Evolutionary conservation across 2,888 invertebrate genomes (phyloP).

Genomic region (Drosophila quinaria): DNA sequence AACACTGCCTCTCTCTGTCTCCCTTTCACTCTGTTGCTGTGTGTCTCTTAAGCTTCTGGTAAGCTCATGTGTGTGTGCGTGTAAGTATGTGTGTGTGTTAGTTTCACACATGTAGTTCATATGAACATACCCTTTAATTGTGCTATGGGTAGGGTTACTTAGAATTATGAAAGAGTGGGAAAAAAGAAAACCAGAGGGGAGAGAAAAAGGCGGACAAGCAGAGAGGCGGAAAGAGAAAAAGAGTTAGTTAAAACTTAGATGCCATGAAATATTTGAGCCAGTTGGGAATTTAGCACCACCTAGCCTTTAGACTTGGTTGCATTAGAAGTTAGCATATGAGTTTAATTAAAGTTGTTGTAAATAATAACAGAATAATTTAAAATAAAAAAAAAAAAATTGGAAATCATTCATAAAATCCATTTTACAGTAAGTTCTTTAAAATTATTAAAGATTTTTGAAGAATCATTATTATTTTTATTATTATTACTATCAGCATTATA

Average conservation of each 20-base stretch:
- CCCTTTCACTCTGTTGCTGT: background rate
- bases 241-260: background rate
- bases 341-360: too few relatives aligned
- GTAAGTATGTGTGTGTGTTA: background rate
- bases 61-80: conserved; percentile 8
- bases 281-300: too few relatives aligned
- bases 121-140: conserved; percentile 6
- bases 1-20: background rate
- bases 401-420: too few relatives aligned
- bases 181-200: background rate
- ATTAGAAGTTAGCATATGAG: too few relatives aligned
- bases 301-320: too few relatives aligned
- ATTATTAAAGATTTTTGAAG: background rate
- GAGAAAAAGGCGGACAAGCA: background rate
- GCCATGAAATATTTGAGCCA: too few relatives aligned
- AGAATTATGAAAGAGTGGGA: background rate
- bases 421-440: background rate
- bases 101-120: background rate
- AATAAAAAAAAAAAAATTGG: too few relatives aligned
- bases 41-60: conserved; percentile 24
- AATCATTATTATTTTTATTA: too few relatives aligned
- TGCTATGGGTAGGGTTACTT: background rate
- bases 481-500: too few relatives aligned
- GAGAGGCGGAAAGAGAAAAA: background rate
- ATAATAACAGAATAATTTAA: too few relatives aligned